Base-by-base conservation (phyloP, 2,888 invertebrate genomes). In the Petrolisthes cinctipes region DNA sequence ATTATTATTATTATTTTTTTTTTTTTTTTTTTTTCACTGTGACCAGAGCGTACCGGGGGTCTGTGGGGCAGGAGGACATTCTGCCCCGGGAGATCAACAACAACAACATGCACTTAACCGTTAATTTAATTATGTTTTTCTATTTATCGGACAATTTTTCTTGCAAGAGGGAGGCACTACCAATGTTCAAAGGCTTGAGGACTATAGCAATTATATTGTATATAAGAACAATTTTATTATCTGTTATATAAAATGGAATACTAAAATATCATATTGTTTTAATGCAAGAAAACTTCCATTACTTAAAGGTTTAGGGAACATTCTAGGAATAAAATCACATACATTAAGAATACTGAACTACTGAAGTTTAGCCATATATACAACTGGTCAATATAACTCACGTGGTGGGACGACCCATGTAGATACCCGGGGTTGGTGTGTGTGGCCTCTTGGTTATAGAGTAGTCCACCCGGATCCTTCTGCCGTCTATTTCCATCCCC, bases 341-440 rank as follows among this genome's bases (percentile, higher is more conserved):
- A n/a, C 17, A 75, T 9, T 20, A 75, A 75, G 0, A 75, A 14
- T n/a, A 75, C 4, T 78, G 51, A 78, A 5, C 56, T 5, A 51
- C 6, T 6, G 53, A 9, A 78, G 20, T 4, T 23, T 4, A 14
- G 20, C n/a, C n/a, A n/a, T n/a, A n/a, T n/a, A n/a, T n/a, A n/a
- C n/a, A n/a, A n/a, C n/a, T n/a, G n/a, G 4, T 54, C 54, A 7
- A 71, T n/a, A 23, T 17, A n/a, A 94, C 95, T 94, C 93, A 95
- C 95, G 94, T 94, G 53, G 97, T 97, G 1, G 97, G 97, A 93
- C 96, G 97, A 82, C 99, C 99, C 96, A 98, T 97, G 92, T 99
- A 99, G 91, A 98, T 96, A 86, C 99, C 99, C 7, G 99, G 99
- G 5, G 99, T 99, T 14, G 99, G 99, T 0, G 98, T 98, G 93